Evolutionary conservation across 2,888 invertebrate species (phyloP).

Genomic region (Macrosiphum euphorbiae): DNA sequence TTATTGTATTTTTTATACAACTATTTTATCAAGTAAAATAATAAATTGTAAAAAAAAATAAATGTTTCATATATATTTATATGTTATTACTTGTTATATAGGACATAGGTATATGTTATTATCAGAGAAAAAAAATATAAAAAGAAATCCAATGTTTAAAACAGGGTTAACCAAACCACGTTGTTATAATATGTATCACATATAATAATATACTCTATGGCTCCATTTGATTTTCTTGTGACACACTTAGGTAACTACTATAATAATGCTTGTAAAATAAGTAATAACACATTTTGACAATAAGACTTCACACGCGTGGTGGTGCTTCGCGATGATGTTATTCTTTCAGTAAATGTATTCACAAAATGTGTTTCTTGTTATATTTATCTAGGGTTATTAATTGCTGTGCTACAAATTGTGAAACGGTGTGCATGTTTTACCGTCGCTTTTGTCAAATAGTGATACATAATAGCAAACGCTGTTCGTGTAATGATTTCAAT

Average conservation of each 20-base stretch:
- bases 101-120: not conserved
- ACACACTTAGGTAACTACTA: not conserved
- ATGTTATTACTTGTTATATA: not conserved
- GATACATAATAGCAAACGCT: not conserved
- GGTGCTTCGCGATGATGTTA: not conserved
- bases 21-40: no score
- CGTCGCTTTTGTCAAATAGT: not conserved
- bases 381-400: not conserved
- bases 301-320: not conserved
- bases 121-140: not conserved
- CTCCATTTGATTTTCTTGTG: not conserved
- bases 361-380: not conserved
- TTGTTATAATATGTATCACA: not conserved
- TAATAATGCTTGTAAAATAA: not conserved
- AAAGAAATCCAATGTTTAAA: not conserved
- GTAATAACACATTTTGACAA: not conserved
- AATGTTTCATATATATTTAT: not conserved
- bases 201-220: not conserved
- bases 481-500: not conserved
- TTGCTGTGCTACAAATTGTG: not conserved
- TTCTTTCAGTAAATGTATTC: not conserved
- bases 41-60: no score
- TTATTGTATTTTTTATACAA: no score
- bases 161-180: not conserved
- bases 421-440: not conserved